phyloP scores from a whole-genome alignment of 1,140 invertebrate genomes.

The Calosoma granatense region DNA sequence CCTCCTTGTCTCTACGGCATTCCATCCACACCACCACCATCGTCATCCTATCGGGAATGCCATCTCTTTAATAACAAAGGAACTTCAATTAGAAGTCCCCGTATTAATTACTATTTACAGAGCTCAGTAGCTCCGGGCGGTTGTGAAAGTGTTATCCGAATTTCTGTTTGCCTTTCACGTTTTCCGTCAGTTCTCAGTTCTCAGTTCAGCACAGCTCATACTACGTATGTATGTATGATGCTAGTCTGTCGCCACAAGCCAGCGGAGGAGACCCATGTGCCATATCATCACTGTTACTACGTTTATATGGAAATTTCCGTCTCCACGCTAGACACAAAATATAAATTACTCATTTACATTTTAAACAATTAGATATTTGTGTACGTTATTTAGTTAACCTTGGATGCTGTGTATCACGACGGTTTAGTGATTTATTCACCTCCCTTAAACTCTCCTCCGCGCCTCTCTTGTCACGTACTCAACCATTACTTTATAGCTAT shows the following conservation, averaged over 20 bases:
- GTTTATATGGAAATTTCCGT: constrained; percentile 1
- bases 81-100: constrained; percentile 15
- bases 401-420: no score
- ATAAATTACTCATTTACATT: constrained; percentile 8
- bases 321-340: constrained; percentile 2
- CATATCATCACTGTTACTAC: neutral
- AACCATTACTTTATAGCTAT: no score
- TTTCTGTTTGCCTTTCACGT: constrained; percentile 2
- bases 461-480: no score
- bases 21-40: no score
- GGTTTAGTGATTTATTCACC: neutral
- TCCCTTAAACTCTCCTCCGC: no score
- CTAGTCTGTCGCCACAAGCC: no score
- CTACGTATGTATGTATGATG: no score
- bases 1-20: no score
- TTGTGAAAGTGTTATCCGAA: neutral
- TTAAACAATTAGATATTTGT: constrained; percentile 4
- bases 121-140: constrained; percentile 9
- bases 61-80: constrained; percentile 11
- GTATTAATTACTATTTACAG: constrained; percentile 20
- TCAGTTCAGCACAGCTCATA: neutral
- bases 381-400: constrained; percentile 2
- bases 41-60: neutral
- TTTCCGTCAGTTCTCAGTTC: neutral
- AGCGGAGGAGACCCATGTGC: no score